Base-by-base conservation (phyloP, 2,113 vertebrate genomes). In the Oryzias melastigma region DNA sequence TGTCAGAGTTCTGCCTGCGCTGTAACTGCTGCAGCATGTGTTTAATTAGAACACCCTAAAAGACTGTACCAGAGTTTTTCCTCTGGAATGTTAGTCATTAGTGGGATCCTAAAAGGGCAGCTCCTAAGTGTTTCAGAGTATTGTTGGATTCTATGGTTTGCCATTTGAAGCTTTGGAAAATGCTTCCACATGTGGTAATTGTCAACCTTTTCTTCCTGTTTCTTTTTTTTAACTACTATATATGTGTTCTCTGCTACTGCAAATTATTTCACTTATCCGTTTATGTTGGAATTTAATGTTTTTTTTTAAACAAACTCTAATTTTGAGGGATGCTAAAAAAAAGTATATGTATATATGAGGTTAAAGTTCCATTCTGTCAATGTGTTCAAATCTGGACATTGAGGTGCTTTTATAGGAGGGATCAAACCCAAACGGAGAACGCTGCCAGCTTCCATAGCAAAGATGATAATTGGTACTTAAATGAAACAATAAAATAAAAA, bases 1-100 rank as follows among this genome's bases (percentile, higher is more conserved):
- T 69, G 59, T 74, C 69, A 82, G 72, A 65, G 77, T 79, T 83
- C 78, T 81, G 80, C 82, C 76, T 84, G 78, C 84, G 83, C 81
- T 77, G 78, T 73, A 73, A 66, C 84, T 35, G 77, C 80, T 77
- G 85, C 74, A 80, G 80, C 89, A 88, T 90, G 88, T 81, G 87
- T 89, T 91, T 86, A 85, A 91, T 92, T 90, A 90, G 81, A 86
- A 78, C 5, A 25, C 80, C 83, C 73, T 73, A 82, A 87, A 91
- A 85, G 79, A 78, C 81, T 87, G 75, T 82, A 83, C 79, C 72
- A 47, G 75, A 86, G 86, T 59, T 58, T 80, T 90, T 85, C 83
- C 86, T 74, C 71, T 81, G 86, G 88, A 91, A 92, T 90, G 88
- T 91, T 87, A 88, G 88, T 90, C 80, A 90, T 91, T 89, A 87